A percentile compares a stretch with the other conserved stretches of the same genome.
Evolutionary conservation across 2,797 vertebrate genomes (phyloP).

Genomic region (Crenuchus spilurus): DNA sequence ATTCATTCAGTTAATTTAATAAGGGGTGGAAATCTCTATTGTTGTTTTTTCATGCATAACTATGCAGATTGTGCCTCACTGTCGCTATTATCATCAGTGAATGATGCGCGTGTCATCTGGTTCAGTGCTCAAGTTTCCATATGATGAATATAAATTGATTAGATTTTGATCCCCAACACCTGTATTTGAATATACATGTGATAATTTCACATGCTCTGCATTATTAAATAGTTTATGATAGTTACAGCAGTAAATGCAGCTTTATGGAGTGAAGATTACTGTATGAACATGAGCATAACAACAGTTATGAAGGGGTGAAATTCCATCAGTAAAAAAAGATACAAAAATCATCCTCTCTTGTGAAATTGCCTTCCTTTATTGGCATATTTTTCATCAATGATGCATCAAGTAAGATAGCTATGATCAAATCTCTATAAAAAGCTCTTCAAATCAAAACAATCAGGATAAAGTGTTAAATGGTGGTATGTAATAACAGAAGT

Average conservation of each 20-base stretch:
- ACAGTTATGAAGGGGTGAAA: too few relatives aligned
- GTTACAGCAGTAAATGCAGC: not conserved
- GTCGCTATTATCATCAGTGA: constrained; percentile 44
- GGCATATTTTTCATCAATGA: too few relatives aligned
- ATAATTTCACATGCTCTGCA: not conserved
- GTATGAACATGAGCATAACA: too few relatives aligned
- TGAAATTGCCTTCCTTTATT: too few relatives aligned
- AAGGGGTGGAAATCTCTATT: constrained; percentile 39
- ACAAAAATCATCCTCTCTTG: too few relatives aligned
- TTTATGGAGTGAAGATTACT: too few relatives aligned
- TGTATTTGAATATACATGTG: constrained; percentile 45
- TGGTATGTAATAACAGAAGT: too few relatives aligned
- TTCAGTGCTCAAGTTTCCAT: constrained; percentile 33
- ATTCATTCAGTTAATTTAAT: constrained; percentile 57
- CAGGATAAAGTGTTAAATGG: too few relatives aligned
- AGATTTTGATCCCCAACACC: constrained; percentile 43
- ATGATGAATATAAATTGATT: constrained; percentile 43
- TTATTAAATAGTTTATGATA: not conserved
- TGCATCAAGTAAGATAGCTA: too few relatives aligned
- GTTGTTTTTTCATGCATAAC: constrained; percentile 38
- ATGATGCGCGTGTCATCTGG: constrained; percentile 39
- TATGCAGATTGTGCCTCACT: constrained; percentile 33
- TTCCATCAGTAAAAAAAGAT: too few relatives aligned
- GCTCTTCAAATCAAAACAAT: too few relatives aligned
- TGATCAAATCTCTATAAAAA: too few relatives aligned